These are phyloP conservation scores for Bradypodion pumilum DNA, from an alignment of 2,797 vertebrate species.

Conservation along the genomic window DNA sequence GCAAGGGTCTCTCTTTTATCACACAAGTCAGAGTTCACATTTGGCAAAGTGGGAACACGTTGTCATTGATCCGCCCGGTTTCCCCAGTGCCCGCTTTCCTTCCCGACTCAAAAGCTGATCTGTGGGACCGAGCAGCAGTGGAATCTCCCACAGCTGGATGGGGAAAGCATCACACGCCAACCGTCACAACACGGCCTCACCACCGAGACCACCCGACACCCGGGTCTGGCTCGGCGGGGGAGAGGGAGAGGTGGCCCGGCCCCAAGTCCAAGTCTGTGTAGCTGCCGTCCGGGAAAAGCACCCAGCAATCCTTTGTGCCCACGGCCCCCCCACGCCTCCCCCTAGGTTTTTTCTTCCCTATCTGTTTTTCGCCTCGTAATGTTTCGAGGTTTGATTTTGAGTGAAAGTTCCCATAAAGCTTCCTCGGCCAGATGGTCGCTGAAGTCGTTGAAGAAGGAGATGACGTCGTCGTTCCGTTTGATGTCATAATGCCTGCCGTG, in stretches of 20 bases:
- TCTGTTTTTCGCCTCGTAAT: slow-evolving; percentile 92
- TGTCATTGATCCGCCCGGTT: background rate
- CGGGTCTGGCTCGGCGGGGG: slow-evolving; percentile 26
- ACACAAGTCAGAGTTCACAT: background rate
- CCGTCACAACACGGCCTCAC: slow-evolving; percentile 1
- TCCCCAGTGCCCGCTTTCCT: slow-evolving; percentile 28
- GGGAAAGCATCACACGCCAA: background rate
- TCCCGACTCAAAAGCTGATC: slow-evolving; percentile 42
- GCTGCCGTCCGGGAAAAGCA: slow-evolving; percentile 48
- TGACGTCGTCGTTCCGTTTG: slow-evolving; percentile 94
- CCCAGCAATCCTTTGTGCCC: slow-evolving; percentile 39
- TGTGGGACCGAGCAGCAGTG: slow-evolving; percentile 50
- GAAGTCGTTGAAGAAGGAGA: slow-evolving; percentile 99
- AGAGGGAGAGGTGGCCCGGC: slow-evolving; percentile 41
- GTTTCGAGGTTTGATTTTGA: slow-evolving; percentile 97
- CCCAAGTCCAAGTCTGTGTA: slow-evolving; percentile 57
- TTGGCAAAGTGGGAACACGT: slow-evolving; percentile 20
- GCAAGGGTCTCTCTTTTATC: slow-evolving; percentile 1
- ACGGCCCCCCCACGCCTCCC: background rate
- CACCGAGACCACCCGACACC: background rate
- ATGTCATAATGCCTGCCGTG: slow-evolving; percentile 91
- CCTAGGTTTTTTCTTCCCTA: slow-evolving; percentile 95
- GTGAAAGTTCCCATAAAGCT: slow-evolving; percentile 97
- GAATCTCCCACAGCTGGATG: slow-evolving; percentile 38
- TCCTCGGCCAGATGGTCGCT: slow-evolving; percentile 98